Conservation (phyloP, 2,888 invertebrate genomes). For the Yponomeuta evonymella region DNA sequence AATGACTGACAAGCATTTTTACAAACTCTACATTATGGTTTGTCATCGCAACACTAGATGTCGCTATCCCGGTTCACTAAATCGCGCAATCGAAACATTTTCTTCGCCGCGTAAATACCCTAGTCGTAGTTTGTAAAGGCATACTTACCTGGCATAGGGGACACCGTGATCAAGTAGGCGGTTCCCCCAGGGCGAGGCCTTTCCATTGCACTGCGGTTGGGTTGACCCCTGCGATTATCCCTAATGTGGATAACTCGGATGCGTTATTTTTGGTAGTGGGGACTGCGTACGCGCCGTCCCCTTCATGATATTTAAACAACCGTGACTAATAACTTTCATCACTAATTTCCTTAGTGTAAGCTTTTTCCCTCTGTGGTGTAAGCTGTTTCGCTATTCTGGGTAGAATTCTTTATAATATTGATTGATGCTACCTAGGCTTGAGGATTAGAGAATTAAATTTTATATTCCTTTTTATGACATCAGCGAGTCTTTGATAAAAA, state of each 20-base stretch:
- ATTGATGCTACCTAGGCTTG: too few species aligned
- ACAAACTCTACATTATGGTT: neutral
- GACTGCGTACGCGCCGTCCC: conserved; percentile 24
- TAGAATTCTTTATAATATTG: too few species aligned
- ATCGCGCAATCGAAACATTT: conserved; percentile 14
- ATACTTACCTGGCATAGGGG: conserved; percentile 25
- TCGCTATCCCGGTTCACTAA: conserved; percentile 5
- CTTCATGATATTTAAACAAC: neutral
- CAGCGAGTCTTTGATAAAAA: too few species aligned
- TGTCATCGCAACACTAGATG: neutral
- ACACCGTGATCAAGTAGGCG: conserved; percentile 22
- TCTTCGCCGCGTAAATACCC: neutral
- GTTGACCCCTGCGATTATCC: conserved; percentile 20
- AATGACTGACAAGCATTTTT: neutral
- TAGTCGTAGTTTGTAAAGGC: neutral
- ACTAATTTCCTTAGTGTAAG: too few species aligned
- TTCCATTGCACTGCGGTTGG: conserved; percentile 22
- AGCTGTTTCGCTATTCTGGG: too few species aligned
- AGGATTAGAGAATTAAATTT: too few species aligned
- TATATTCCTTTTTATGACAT: too few species aligned
- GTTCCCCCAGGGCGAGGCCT: conserved; percentile 22
- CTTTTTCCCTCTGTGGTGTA: too few species aligned
- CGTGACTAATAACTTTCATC: too few species aligned
- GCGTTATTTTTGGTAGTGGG: conserved; percentile 22
- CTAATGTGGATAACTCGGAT: conserved; percentile 21